Percentiles rank a stretch among this genome's conserved stretches.
Evolutionary conservation across 2,113 vertebrate genomes (phyloP).

Genomic region (Carettochelys insculpta): DNA sequence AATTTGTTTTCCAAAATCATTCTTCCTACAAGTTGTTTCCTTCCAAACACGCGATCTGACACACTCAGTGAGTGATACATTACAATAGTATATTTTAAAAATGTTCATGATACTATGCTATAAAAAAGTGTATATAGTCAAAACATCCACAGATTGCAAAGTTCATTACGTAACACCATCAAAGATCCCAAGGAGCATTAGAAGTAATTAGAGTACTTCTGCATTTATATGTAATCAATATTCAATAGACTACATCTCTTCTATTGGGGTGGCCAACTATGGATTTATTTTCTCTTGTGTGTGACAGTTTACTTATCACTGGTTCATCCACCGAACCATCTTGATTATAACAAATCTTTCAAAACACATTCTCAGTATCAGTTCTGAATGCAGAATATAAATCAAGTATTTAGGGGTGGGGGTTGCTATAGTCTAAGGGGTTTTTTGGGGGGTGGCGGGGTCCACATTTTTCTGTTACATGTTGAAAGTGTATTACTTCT

Average conservation of each 20-base stretch:
- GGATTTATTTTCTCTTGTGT: background rate
- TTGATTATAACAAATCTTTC: background rate
- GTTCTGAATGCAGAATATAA: background rate
- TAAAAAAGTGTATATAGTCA: background rate
- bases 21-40: background rate
- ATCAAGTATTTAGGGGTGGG: background rate
- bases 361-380: background rate
- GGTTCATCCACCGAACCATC: background rate
- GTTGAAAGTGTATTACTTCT: background rate
- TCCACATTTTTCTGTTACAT: background rate
- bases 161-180: background rate
- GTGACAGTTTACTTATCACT: accelerated
- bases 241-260: background rate
- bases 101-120: background rate
- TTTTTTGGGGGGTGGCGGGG: too few relatives aligned
- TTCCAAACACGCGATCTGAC: background rate
- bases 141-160: background rate
- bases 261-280: background rate
- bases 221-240: background rate
- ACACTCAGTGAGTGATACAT: background rate
- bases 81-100: background rate
- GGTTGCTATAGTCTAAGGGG: too few relatives aligned
- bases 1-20: too few relatives aligned
- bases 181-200: background rate
- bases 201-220: background rate